Conservation (phyloP, 2,113 vertebrate genomes). For the Scolopax mira region DNA sequence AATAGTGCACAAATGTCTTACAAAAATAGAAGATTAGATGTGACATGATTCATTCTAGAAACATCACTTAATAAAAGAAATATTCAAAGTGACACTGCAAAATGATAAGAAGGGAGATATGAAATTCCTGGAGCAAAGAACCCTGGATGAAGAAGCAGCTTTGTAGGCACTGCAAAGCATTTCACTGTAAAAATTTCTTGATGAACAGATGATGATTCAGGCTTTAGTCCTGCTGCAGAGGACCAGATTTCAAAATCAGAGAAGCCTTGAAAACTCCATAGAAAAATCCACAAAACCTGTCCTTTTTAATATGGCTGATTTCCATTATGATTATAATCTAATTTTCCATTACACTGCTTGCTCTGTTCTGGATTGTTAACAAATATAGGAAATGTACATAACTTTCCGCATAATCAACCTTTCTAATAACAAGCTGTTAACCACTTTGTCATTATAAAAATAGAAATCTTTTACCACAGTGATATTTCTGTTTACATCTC, state of each 20-base stretch:
- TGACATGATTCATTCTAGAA: conserved; percentile 9
- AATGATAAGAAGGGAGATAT: neutral
- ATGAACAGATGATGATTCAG: neutral
- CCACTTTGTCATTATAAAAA: neutral
- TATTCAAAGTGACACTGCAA: neutral
- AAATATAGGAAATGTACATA: neutral
- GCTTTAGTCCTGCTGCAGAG: neutral
- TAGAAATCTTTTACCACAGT: neutral
- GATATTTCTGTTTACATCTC: neutral
- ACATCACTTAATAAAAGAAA: neutral
- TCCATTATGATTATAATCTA: neutral
- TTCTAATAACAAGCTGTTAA: neutral
- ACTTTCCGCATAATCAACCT: neutral
- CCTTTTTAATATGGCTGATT: neutral
- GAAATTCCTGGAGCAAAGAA: neutral
- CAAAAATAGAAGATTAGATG: neutral
- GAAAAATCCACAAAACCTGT: neutral
- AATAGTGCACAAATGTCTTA: neutral
- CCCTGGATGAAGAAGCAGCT: neutral
- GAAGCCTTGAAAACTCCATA: neutral
- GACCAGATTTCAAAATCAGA: neutral
- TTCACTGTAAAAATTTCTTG: neutral
- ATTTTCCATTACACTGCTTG: neutral
- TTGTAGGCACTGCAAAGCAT: neutral
- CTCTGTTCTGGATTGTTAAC: neutral